A percentile compares a stretch with the other conserved stretches of the same genome.
Conservation (phyloP, 1,140 invertebrate species). For the Philotrypesis tridentata region DNA sequence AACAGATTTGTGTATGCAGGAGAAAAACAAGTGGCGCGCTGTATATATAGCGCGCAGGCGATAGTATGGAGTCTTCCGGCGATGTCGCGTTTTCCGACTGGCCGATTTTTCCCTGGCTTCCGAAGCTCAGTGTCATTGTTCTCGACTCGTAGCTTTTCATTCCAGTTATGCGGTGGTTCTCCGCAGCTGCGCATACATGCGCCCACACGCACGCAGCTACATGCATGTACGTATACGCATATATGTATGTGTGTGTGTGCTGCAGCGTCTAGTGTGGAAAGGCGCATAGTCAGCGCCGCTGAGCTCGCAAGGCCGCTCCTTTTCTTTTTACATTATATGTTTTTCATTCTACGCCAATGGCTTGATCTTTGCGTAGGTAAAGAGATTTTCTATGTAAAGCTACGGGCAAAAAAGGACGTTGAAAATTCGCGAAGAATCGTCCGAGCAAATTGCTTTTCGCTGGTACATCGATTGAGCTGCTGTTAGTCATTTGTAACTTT, state of each 20-base stretch:
- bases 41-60: slow-evolving; percentile 50
- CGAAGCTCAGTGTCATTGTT: slow-evolving; percentile 51
- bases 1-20: slow-evolving; percentile 55
- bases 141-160: slow-evolving; percentile 6
- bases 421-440: too few relatives aligned
- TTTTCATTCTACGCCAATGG: neutral
- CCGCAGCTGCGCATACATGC: slow-evolving; percentile 55
- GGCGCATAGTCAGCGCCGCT: neutral
- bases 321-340: neutral
- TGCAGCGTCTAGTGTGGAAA: neutral
- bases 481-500: neutral
- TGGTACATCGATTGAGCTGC: neutral
- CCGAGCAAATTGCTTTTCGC: too few relatives aligned
- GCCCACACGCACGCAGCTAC: neutral
- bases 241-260: too few relatives aligned
- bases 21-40: slow-evolving; percentile 65
- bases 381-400: too few relatives aligned
- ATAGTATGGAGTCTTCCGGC: slow-evolving; percentile 67
- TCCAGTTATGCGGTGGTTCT: slow-evolving; percentile 33
- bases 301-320: neutral
- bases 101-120: slow-evolving; percentile 55
- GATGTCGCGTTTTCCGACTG: slow-evolving; percentile 66
- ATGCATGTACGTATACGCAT: too few relatives aligned
- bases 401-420: too few relatives aligned
- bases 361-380: neutral